phyloP scores from a whole-genome alignment of 2,113 vertebrate species.

The Mionectes macconnelli region DNA sequence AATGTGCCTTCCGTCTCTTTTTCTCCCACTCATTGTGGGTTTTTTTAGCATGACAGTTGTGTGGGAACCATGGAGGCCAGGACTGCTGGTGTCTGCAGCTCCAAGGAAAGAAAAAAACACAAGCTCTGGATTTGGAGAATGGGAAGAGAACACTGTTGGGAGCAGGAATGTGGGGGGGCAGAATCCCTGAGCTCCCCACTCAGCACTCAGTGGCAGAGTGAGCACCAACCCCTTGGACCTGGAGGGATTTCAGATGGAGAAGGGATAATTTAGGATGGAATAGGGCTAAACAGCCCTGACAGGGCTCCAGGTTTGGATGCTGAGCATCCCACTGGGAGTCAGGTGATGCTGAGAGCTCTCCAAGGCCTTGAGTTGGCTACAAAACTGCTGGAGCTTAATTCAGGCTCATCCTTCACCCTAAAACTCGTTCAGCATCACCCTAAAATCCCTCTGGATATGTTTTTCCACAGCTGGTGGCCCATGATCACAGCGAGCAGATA shows the following conservation, averaged over 20 bases:
- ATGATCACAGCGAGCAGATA: rapidly evolving
- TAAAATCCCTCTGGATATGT: neutral
- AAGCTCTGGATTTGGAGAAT: neutral
- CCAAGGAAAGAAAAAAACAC: neutral
- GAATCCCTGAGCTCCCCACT: neutral
- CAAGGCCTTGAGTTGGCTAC: neutral
- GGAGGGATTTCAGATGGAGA: neutral
- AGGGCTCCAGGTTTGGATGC: neutral
- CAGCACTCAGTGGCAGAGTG: neutral
- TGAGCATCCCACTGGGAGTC: neutral
- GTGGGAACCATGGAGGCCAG: neutral
- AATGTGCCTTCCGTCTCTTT: neutral
- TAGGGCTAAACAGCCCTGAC: neutral
- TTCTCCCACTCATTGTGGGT: neutral
- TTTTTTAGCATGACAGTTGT: neutral
- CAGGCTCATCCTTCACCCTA: neutral
- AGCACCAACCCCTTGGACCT: neutral
- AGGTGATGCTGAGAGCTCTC: neutral
- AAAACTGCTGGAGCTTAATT: neutral
- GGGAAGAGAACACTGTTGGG: neutral
- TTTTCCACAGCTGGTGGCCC: neutral
- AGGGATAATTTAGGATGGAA: neutral
- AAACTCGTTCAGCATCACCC: neutral
- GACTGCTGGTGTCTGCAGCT: neutral
- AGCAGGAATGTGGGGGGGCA: neutral